These are phyloP conservation scores for Silurus lanzhouensis DNA, from an alignment of 2,797 vertebrate genomes.

Conservation along the genomic window DNA sequence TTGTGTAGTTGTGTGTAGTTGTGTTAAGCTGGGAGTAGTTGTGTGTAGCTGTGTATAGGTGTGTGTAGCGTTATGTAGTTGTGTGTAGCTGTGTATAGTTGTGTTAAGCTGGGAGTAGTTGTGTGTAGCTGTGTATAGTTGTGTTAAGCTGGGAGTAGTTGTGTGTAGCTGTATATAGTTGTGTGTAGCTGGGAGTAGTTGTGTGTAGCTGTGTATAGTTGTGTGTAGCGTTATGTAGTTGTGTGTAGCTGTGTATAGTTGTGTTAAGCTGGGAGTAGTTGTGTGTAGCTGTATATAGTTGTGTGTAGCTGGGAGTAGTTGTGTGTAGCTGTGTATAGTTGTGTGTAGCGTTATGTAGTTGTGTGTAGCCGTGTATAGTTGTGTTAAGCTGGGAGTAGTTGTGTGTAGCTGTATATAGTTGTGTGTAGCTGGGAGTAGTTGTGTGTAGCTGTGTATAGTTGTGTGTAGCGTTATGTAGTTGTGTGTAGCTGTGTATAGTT, in stretches of 20 bases:
- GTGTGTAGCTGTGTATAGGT: background rate
- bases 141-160: too few species aligned
- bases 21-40: background rate
- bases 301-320: background rate
- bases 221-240: background rate
- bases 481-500: background rate
- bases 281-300: background rate
- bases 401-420: background rate
- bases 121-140: too few species aligned
- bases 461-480: background rate
- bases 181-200: background rate
- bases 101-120: too few species aligned
- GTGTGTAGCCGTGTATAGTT: background rate
- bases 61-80: background rate
- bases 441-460: background rate
- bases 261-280: background rate
- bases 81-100: too few species aligned
- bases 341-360: background rate
- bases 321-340: background rate
- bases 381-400: too few species aligned
- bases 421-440: background rate
- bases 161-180: background rate
- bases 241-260: background rate
- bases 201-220: background rate
- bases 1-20: background rate